Conservation (phyloP, 2,113 vertebrate genomes). For the Cichladusa arquata region DNA sequence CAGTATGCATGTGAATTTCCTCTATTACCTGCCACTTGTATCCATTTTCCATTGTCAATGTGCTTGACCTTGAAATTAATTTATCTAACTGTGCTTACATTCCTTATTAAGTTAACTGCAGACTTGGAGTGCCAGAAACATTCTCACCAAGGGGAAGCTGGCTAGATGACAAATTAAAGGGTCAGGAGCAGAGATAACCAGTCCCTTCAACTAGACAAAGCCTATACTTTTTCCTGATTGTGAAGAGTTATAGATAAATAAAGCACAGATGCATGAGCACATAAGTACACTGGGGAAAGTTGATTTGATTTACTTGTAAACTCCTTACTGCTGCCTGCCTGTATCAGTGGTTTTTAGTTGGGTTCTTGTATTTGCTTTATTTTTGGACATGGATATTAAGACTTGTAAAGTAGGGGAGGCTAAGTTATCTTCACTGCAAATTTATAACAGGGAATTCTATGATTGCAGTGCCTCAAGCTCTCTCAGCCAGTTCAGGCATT, state of each 20-base stretch:
- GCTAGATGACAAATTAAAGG: conserved; percentile 58
- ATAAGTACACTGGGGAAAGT: neutral
- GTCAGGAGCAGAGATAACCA: conserved; percentile 40
- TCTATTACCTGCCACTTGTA: conserved; percentile 66
- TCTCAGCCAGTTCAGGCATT: neutral
- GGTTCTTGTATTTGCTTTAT: neutral
- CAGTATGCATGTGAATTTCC: conserved; percentile 69
- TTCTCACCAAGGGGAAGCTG: conserved; percentile 46
- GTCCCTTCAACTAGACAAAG: conserved; percentile 10
- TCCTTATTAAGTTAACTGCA: conserved; percentile 68
- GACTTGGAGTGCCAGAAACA: conserved; percentile 53
- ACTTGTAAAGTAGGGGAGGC: neutral
- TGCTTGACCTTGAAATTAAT: conserved; percentile 76
- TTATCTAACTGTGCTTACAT: conserved; percentile 62
- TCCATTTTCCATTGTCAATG: conserved; percentile 56
- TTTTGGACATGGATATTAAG: neutral
- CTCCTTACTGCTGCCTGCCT: neutral
- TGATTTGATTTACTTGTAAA: neutral
- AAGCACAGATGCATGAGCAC: neutral
- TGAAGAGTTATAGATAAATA: neutral
- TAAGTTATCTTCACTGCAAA: neutral
- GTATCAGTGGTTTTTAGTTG: neutral
- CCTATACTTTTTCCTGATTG: neutral
- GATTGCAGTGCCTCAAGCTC: neutral
- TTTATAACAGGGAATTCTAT: neutral